phyloP scores from a whole-genome alignment of 1,140 invertebrate genomes.

The Mycetomoellerius zeteki region DNA sequence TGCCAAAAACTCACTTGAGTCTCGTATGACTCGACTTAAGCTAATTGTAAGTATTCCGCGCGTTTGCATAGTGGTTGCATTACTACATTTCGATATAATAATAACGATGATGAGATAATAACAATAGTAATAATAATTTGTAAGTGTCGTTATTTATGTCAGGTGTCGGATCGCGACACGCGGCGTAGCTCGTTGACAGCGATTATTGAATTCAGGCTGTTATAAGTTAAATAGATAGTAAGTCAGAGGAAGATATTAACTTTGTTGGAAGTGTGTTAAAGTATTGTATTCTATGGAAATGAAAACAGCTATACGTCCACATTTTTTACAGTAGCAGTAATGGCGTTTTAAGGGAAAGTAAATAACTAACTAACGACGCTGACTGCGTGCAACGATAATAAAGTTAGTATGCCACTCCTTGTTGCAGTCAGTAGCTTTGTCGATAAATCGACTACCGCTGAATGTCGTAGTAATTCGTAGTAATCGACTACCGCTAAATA shows the following conservation, averaged over 20 bases:
- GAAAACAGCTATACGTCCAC: conserved; percentile 59
- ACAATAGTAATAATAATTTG: conserved; percentile 11
- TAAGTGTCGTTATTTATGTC: conserved; percentile 63
- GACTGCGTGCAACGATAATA: conserved; percentile 64
- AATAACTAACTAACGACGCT: conserved; percentile 32
- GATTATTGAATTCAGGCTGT: conserved; percentile 48
- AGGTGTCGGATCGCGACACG: conserved; percentile 43
- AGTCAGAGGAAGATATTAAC: conserved; percentile 37
- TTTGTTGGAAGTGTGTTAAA: conserved; percentile 56
- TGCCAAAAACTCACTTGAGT: conserved; percentile 68
- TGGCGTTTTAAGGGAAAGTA: conserved; percentile 46
- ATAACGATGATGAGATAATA: conserved; percentile 29
- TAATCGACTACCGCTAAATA: conserved; percentile 48
- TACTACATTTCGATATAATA: conserved; percentile 29
- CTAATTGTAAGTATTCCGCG: conserved; percentile 47
- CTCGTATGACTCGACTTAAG: conserved; percentile 48
- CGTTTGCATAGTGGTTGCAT: conserved; percentile 45
- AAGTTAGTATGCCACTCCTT: conserved; percentile 44
- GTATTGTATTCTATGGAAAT: conserved; percentile 39
- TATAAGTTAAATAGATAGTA: conserved; percentile 51
- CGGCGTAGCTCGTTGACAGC: conserved; percentile 49
- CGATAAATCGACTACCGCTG: conserved; percentile 42
- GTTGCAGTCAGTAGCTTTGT: conserved; percentile 54
- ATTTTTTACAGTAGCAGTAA: conserved; percentile 58
- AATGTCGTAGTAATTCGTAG: conserved; percentile 54